A percentile compares a stretch with the other conserved stretches of the same genome.
phyloP scores from a whole-genome alignment of 2,888 invertebrate species.

The Anthoptus insignis region DNA sequence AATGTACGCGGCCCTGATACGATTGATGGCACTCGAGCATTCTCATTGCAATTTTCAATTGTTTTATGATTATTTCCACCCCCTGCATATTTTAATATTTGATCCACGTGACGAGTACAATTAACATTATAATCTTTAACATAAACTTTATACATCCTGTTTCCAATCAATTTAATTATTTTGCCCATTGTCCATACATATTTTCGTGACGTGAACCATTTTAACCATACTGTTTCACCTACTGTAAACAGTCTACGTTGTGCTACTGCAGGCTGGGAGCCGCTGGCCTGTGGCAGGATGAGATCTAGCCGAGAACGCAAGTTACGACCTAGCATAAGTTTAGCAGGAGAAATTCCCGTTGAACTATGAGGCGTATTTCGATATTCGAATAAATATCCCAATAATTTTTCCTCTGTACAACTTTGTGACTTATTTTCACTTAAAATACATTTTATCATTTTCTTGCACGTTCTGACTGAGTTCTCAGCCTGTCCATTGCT shows the following conservation, averaged over 20 bases:
- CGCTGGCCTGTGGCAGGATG: background rate
- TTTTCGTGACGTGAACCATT: constrained; percentile 8
- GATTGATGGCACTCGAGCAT: background rate
- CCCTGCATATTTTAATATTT: background rate
- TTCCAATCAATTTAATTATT: background rate
- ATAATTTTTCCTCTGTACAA: background rate
- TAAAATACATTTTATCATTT: constrained; percentile 35
- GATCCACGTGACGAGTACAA: background rate
- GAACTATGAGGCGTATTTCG: constrained; percentile 11
- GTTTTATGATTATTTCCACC: background rate
- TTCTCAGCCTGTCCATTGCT: constrained; percentile 40
- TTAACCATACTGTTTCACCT: constrained; percentile 1
- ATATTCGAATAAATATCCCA: constrained; percentile 13
- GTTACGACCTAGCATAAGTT: constrained; percentile 5
- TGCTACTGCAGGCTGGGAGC: background rate
- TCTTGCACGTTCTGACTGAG: constrained; percentile 36
- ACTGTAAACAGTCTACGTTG: background rate
- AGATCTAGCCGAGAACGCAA: constrained; percentile 2
- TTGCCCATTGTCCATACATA: background rate
- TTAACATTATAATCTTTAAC: background rate
- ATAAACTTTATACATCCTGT: constrained; percentile 4
- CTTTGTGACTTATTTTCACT: background rate
- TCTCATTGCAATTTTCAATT: background rate
- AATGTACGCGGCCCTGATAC: background rate
- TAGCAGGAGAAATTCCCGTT: constrained; percentile 13